phyloP scores from a whole-genome alignment of 1,140 invertebrate genomes.

The Drosophila teissieri region DNA sequence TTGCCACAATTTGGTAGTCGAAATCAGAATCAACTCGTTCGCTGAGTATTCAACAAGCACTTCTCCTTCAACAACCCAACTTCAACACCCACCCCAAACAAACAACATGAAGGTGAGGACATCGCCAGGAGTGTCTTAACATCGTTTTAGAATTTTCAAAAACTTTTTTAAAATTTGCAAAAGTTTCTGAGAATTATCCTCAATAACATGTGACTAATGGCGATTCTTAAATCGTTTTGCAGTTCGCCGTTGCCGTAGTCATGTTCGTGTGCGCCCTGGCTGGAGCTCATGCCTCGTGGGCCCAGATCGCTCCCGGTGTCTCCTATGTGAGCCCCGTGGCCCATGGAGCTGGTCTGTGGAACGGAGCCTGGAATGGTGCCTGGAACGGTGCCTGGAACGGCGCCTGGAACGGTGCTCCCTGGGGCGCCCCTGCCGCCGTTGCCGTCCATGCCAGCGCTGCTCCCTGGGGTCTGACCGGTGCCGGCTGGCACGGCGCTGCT shows the following conservation, averaged over 20 bases:
- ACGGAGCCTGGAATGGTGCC: constrained; percentile 64
- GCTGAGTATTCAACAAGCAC: constrained; percentile 79
- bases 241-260: constrained; percentile 84
- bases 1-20: constrained; percentile 81
- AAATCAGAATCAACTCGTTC: constrained; percentile 84
- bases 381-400: constrained; percentile 58
- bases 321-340: constrained; percentile 74
- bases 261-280: constrained; percentile 82
- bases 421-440: constrained; percentile 68
- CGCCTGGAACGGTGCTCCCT: constrained; percentile 54
- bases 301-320: constrained; percentile 69
- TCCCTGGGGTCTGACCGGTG: constrained; percentile 68
- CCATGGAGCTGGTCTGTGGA: constrained; percentile 65
- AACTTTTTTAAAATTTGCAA: neutral
- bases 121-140: neutral
- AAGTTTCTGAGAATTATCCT: too few relatives aligned
- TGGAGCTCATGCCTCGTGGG: constrained; percentile 77
- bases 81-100: constrained; percentile 55
- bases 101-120: constrained; percentile 82
- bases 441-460: constrained; percentile 60
- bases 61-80: constrained; percentile 65
- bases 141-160: neutral
- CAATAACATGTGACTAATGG: too few relatives aligned
- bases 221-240: constrained; percentile 9
- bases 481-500: constrained; percentile 64